phyloP scores from a whole-genome alignment of 92 coral and sea anemone genomes.

The Meandrina meandrites region DNA sequence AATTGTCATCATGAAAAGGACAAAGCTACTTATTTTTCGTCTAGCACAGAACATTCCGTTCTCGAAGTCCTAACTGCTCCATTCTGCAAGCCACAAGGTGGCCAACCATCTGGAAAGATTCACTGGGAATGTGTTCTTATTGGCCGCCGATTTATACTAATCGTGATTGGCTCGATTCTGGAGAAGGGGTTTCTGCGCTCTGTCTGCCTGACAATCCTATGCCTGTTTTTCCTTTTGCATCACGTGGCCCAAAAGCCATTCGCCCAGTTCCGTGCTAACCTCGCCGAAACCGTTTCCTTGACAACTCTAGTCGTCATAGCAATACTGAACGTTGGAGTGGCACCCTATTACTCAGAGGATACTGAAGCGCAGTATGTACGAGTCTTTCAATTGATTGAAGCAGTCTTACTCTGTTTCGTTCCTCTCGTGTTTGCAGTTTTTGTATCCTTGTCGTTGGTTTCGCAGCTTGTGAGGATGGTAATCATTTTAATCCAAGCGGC shows the following conservation, averaged over 20 bases:
- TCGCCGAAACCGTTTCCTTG: slow-evolving; percentile 50
- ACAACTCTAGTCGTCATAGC: slow-evolving; percentile 64
- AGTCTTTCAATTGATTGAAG: slow-evolving; percentile 31
- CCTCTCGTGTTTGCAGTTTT: slow-evolving; percentile 30
- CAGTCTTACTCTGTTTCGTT: slow-evolving; percentile 28
- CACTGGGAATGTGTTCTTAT: slow-evolving; percentile 61
- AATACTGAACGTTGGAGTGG: slow-evolving; percentile 43
- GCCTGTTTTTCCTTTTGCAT: slow-evolving; percentile 37
- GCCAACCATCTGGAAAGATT: slow-evolving; percentile 17
- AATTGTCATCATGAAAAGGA: neutral
- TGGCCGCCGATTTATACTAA: slow-evolving; percentile 56
- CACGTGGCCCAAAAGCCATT: slow-evolving; percentile 47
- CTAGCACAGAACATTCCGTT: slow-evolving; percentile 1
- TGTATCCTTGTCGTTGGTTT: slow-evolving; percentile 19
- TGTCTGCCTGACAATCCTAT: slow-evolving; percentile 37
- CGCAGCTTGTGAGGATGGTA: slow-evolving; percentile 23
- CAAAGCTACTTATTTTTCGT: neutral
- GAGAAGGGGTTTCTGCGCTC: slow-evolving; percentile 32
- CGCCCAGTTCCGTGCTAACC: slow-evolving; percentile 22
- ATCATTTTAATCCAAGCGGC: neutral
- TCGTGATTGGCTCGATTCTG: slow-evolving; percentile 30
- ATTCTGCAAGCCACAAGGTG: slow-evolving; percentile 26
- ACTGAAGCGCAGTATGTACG: slow-evolving; percentile 8
- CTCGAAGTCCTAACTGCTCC: slow-evolving; percentile 47
- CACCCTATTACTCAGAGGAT: slow-evolving; percentile 42